These are phyloP conservation scores for Heliconius hermathena DNA, from an alignment of 1,140 invertebrate genomes.

Conservation along the genomic window DNA sequence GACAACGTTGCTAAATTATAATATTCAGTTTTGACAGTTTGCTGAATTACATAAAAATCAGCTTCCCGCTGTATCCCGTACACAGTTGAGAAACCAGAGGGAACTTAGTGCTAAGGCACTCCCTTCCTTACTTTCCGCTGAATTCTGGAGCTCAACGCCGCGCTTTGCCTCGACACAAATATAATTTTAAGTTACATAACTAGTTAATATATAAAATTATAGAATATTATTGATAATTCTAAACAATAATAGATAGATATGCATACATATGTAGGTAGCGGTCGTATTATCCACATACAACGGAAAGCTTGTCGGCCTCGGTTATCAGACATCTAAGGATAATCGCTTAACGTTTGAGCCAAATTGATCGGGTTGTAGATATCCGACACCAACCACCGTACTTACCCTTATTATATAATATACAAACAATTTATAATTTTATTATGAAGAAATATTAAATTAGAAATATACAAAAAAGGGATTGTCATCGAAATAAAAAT, in stretches of 20 bases:
- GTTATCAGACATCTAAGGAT: slow-evolving; percentile 12
- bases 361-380: slow-evolving; percentile 9
- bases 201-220: not conserved
- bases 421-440: not conserved
- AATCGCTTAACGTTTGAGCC: slow-evolving; percentile 4
- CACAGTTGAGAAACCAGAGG: no score
- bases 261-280: not conserved
- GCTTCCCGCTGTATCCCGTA: no score
- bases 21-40: not conserved
- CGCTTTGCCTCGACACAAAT: no score
- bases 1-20: not conserved
- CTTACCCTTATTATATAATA: not conserved
- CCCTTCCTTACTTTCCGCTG: no score
- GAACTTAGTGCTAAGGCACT: no score
- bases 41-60: not conserved
- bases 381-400: not conserved
- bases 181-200: no score
- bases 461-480: no score
- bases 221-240: not conserved
- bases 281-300: not conserved
- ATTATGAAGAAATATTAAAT: not conserved
- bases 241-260: not conserved
- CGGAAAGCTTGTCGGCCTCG: slow-evolving; percentile 8
- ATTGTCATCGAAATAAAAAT: no score
- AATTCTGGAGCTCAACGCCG: no score